These are phyloP conservation scores for Sialis fuliginosa DNA, from an alignment of 2,888 invertebrate genomes.

Conservation along the genomic window DNA sequence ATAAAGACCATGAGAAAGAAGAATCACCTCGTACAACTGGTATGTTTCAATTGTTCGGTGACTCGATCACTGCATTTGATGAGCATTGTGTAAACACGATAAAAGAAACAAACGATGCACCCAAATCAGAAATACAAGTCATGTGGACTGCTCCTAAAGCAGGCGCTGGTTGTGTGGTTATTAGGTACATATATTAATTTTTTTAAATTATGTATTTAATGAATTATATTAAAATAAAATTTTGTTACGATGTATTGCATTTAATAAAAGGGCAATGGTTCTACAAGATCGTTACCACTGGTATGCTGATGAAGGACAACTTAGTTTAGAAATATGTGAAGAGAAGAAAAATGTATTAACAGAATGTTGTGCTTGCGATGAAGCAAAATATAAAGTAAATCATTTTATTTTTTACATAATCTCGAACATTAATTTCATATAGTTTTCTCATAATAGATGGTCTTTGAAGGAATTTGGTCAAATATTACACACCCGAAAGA, in stretches of 20 bases:
- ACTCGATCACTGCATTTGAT: constrained; percentile 48
- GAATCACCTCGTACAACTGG: constrained; percentile 41
- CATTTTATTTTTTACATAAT: constrained; percentile 2
- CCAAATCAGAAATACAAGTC: constrained; percentile 70
- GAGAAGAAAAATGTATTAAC: constrained; percentile 38
- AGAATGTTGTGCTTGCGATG: constrained; percentile 85
- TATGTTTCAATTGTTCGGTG: constrained; percentile 50
- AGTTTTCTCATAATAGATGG: constrained; percentile 31
- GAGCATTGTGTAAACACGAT: constrained; percentile 75
- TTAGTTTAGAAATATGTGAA: constrained; percentile 67
- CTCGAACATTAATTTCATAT: background rate
- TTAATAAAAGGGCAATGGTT: constrained; percentile 55
- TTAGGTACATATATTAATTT: constrained; percentile 39
- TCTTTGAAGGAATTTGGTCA: constrained; percentile 92
- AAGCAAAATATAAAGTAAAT: constrained; percentile 79
- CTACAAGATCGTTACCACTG: constrained; percentile 62
- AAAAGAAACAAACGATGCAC: constrained; percentile 56
- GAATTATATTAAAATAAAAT: background rate
- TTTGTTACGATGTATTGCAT: constrained; percentile 4
- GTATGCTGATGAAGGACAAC: constrained; percentile 77
- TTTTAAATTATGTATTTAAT: background rate
- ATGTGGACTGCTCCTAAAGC: constrained; percentile 81
- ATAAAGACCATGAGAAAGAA: constrained; percentile 28
- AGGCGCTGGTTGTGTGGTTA: constrained; percentile 71
- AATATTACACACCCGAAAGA: constrained; percentile 89